These are phyloP conservation scores for Sardinella longiceps DNA, from an alignment of 2,797 vertebrate species.

Conservation along the genomic window DNA sequence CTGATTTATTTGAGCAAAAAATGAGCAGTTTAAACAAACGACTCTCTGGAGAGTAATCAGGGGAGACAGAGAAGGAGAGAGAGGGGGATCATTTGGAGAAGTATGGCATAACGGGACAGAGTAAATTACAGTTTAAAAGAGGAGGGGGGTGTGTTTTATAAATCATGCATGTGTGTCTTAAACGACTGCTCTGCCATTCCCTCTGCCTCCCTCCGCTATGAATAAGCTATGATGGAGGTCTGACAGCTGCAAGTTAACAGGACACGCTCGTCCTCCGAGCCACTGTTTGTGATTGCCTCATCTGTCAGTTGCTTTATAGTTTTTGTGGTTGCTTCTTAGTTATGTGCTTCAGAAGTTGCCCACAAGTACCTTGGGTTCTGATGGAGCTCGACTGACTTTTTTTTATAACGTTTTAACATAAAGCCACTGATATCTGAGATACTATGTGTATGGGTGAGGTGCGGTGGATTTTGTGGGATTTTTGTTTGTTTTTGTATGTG, in stretches of 20 bases:
- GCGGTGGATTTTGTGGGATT: neutral
- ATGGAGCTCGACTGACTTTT: neutral
- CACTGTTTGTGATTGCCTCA: neutral
- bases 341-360: neutral
- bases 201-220: neutral
- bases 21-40: slow-evolving; percentile 44
- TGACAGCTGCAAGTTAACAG: slow-evolving; percentile 22
- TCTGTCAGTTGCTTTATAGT: neutral
- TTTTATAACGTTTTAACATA: neutral
- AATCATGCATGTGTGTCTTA: slow-evolving; percentile 29
- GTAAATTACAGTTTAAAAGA: slow-evolving; percentile 36
- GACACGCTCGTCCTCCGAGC: neutral
- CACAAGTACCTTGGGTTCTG: neutral
- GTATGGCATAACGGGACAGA: slow-evolving; percentile 35
- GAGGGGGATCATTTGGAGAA: slow-evolving; percentile 40
- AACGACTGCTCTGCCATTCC: neutral
- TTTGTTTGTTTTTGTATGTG: neutral
- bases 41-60: neutral
- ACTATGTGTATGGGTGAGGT: neutral
- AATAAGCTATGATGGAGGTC: slow-evolving; percentile 27
- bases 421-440: neutral
- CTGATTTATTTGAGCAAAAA: slow-evolving; percentile 56
- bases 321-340: neutral
- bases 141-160: slow-evolving; percentile 36
- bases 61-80: slow-evolving; percentile 34